Evolutionary conservation across 1,140 invertebrate genomes (phyloP), one percentile per base, ranked within the genome.

Genomic region (Gryon sp.): DNA sequence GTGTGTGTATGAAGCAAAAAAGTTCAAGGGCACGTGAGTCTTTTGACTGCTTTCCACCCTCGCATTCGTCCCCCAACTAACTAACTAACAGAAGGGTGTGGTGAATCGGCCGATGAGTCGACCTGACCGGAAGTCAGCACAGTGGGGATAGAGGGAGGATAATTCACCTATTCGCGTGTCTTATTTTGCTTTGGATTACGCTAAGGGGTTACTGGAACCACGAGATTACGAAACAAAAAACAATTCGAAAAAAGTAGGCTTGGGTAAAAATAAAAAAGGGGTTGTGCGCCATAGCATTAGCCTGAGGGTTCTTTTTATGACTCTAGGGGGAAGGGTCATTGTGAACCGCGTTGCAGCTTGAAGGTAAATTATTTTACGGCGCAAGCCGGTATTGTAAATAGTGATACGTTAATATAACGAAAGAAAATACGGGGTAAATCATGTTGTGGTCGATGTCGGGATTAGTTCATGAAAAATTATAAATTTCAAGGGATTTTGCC

Each of bases 1-100:
- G 2, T n/a, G 22, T 15, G 12, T 18, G 32, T 28, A 5, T 18
- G 22, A 52, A 20, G 20, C 22, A 40, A 55, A 28, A 41, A 57
- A 14, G 55, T 62, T 62, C 57, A 62, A 62, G 57, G 43, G 2
- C 57, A 62, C 20, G 41, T 26, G 1, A 62, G 43, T 48, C 57
- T 48, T 62, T 62, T 48, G 9, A 62, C 30, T 26, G 41, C 20
- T 59, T 53, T 40, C 36, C 36, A 59, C 55, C 55, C 55, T 59
- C 55, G 26, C 41, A 4, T 41, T 32, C n/a, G 16, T 14, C 9
- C 41, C 55, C 36, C 34, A 28, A n/a, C n/a, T n/a, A n/a, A n/a
- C n/a, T n/a, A n/a, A 14, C 48, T 24, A 6, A 1, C 9, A 30
- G 28, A 5, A 53, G 40, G 55, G 41, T 45, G 41, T 14, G 55